Evolutionary conservation across 2,888 invertebrate species (phyloP), one percentile per base, ranked within the genome.

Genomic region (Nudaria mundana): DNA sequence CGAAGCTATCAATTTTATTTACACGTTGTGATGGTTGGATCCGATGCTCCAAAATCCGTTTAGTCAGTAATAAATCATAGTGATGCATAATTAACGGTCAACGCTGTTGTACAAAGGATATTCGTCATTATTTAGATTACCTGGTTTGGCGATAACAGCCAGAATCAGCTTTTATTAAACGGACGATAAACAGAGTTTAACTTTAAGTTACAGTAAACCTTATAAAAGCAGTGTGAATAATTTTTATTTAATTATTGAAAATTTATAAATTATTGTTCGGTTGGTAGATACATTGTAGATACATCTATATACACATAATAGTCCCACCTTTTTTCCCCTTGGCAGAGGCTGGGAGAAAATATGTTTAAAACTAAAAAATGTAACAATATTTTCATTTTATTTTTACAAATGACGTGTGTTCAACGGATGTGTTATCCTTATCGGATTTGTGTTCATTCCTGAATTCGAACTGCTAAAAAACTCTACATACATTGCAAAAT

Each of bases 61-160:
- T 59, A 66, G 52, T 56, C 68, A 62, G 44, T 64, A 63, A 81
- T 81, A 80, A 81, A 82, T 83, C 79, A 78, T 67, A 57, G 37
- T 47, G 63, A 57, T 60, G 58, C 69, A 69, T 75, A 77, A 80
- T 78, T 77, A 66, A 67, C 74, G 69, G 70, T 71, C 73, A 80
- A 77, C n/a, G n/a, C n/a, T n/a, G n/a, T 75, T 63, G 52, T 54
- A 54, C 18, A 56, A 56, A 57, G 51, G 63, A 63, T 69, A 66
- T 58, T 67, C 59, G 71, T 66, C 71, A 70, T 70, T 70, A 64
- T 53, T 48, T 40, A 44, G 48, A 74, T 71, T 65, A 54, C 40
- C 16, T 6, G 49, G 43, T 40, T 46, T 45, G 54, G 35, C n/a
- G n/a, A n/a, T n/a, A n/a, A n/a, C n/a, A n/a, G n/a, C n/a, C n/a